Percentiles rank a stretch among this genome's conserved stretches.
Evolutionary conservation across 2,797 vertebrate species (phyloP).

Genomic region (Typhlichthys subterraneus): DNA sequence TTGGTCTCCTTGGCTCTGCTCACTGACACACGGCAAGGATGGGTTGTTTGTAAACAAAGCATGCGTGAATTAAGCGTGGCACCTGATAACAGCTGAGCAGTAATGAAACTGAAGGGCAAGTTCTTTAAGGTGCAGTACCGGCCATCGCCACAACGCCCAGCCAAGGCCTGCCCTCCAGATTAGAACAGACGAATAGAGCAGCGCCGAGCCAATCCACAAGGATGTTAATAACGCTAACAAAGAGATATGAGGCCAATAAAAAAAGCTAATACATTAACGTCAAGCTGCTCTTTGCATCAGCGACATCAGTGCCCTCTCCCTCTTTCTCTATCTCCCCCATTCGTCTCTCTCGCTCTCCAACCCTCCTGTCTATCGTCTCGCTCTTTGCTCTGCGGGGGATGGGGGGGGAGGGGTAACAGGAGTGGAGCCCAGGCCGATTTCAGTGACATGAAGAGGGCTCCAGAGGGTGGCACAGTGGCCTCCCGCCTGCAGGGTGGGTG

Average conservation of each 20-base stretch:
- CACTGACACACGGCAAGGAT: too few relatives aligned
- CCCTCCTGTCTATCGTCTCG: background rate
- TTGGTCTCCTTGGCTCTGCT: too few relatives aligned
- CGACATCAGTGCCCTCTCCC: slow-evolving; percentile 3
- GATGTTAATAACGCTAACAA: slow-evolving; percentile 33
- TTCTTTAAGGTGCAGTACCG: too few relatives aligned
- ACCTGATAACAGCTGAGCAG: too few relatives aligned
- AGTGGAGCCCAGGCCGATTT: slow-evolving; percentile 13
- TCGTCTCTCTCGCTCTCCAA: background rate
- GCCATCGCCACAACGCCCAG: too few relatives aligned
- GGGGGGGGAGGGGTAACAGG: background rate
- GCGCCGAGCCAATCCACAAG: slow-evolving; percentile 14
- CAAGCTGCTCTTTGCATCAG: slow-evolving; percentile 42
- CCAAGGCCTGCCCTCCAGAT: background rate
- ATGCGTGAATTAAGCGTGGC: too few relatives aligned
- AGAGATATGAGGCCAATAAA: slow-evolving; percentile 40
- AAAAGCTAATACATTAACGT: slow-evolving; percentile 29
- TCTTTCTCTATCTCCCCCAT: slow-evolving; percentile 2
- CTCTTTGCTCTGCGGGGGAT: background rate
- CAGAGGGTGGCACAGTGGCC: slow-evolving; percentile 28
- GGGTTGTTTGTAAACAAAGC: too few relatives aligned
- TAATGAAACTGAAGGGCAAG: too few relatives aligned
- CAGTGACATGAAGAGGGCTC: slow-evolving; percentile 46
- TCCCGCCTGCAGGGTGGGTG: slow-evolving; percentile 32
- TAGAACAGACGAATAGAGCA: background rate